Evolutionary conservation across 2,888 invertebrate genomes (phyloP), one percentile per base, ranked within the genome.

Genomic region (Hydrotaea diabolus): DNA sequence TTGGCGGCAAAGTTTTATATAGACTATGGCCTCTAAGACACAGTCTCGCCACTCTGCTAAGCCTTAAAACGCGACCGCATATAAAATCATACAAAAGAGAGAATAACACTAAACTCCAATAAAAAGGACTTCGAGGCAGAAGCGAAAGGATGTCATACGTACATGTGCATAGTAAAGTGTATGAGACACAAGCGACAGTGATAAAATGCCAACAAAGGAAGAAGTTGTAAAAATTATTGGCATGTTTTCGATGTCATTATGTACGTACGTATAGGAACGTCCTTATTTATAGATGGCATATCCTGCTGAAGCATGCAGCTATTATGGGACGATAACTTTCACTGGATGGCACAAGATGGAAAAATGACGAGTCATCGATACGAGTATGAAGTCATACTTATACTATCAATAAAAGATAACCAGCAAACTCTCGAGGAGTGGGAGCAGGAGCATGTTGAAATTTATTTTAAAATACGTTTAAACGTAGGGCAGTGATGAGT

Each of bases 21-120:
- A 82, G 64, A 71, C 73, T 77, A 13, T 39, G 46, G 39, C 77
- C 75, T 78, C 72, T 85, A 76, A 84, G 78, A 66, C 57, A 71
- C 72, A 81, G 85, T 85, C 85, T 85, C 81, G 85, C 81, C 85
- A 69, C 59, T 73, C 62, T 73, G n/a, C 82, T 85, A 85, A 85
- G 85, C 85, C 81, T n/a, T 77, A 74, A 82, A 85, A 85, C 85
- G 85, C 85, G 85, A 85, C 79, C 59, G 74, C 43, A 31, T 80
- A 53, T 11, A 17, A 71, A 77, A 15, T 23, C 21, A 57, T 9
- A n/a, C 21, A 62, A 19, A 72, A 76, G 23, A 64, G 77, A 39
- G n/a, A 5, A 15, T 19, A 26, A 46, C 23, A 39, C 8, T n/a
- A n/a, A n/a, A n/a, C 43, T 17, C 9, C 9, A 13, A 36, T 55